phyloP scores from a whole-genome alignment of 2,797 vertebrate species.

The Rhincodon typus region DNA sequence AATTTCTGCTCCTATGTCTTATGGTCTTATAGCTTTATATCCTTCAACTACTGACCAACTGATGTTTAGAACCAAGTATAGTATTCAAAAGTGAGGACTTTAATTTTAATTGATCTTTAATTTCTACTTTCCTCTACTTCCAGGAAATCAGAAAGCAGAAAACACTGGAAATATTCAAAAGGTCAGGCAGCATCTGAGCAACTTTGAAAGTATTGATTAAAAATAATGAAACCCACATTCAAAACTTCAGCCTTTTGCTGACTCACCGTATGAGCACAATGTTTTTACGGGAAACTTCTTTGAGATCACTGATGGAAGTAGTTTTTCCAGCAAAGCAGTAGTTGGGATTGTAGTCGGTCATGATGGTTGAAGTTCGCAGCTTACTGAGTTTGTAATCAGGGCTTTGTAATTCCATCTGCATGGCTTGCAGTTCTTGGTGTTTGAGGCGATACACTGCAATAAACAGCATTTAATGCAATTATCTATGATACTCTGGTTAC shows the following conservation, averaged over 20 bases:
- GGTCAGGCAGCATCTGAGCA: background rate
- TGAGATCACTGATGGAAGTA: slow-evolving; percentile 90
- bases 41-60: background rate
- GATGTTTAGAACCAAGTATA: too few species aligned
- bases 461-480: background rate
- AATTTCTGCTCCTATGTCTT: too few species aligned
- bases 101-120: background rate
- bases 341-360: slow-evolving; percentile 99
- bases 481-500: background rate
- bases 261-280: slow-evolving; percentile 88
- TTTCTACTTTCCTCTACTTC: background rate
- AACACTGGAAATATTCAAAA: too few species aligned
- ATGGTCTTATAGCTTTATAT: too few species aligned
- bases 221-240: background rate
- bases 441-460: slow-evolving; percentile 85
- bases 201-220: background rate
- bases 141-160: background rate
- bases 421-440: slow-evolving; percentile 94
- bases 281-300: slow-evolving; percentile 90
- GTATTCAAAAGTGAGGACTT: background rate
- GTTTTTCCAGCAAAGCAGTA: slow-evolving; percentile 98
- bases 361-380: slow-evolving; percentile 92
- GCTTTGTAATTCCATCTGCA: slow-evolving; percentile 95
- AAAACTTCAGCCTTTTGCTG: background rate
- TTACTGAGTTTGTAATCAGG: slow-evolving; percentile 97